A percentile compares a stretch with the other conserved stretches of the same genome.
phyloP scores from a whole-genome alignment of 2,113 vertebrate genomes.

The Protobothrops mucrosquamatus region DNA sequence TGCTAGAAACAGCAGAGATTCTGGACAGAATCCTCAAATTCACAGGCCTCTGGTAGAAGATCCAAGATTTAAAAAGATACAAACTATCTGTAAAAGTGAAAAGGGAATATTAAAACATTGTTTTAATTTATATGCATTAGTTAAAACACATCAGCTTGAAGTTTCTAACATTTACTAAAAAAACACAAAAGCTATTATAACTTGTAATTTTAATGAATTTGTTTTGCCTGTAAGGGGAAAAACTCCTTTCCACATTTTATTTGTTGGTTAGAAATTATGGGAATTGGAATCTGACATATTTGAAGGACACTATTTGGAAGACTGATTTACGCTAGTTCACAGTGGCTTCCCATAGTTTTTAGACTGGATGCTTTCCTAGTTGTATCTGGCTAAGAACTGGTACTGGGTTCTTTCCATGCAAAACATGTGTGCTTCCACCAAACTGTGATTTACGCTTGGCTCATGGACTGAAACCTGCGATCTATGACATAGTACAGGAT shows the following conservation, averaged over 20 bases:
- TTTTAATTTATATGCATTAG: background rate
- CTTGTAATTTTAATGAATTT: background rate
- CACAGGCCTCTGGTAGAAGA: too few species aligned
- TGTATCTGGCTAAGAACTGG: background rate
- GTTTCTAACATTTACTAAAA: background rate
- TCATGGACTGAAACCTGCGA: background rate
- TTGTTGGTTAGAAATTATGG: background rate
- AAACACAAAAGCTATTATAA: background rate
- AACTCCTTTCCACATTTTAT: background rate
- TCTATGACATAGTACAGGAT: background rate
- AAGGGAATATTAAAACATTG: background rate
- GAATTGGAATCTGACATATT: background rate
- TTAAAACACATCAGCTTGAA: background rate
- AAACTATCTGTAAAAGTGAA: too few species aligned
- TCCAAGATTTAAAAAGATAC: too few species aligned
- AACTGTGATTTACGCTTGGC: background rate
- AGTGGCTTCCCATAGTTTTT: background rate
- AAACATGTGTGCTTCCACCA: too few species aligned
- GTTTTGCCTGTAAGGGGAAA: background rate
- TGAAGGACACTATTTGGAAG: background rate
- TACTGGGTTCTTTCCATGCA: background rate
- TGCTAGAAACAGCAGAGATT: too few species aligned
- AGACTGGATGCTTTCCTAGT: background rate
- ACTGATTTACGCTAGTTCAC: background rate
- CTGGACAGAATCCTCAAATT: too few species aligned